phyloP scores from a whole-genome alignment of 2,888 invertebrate species.

The Pollenia labialis region DNA sequence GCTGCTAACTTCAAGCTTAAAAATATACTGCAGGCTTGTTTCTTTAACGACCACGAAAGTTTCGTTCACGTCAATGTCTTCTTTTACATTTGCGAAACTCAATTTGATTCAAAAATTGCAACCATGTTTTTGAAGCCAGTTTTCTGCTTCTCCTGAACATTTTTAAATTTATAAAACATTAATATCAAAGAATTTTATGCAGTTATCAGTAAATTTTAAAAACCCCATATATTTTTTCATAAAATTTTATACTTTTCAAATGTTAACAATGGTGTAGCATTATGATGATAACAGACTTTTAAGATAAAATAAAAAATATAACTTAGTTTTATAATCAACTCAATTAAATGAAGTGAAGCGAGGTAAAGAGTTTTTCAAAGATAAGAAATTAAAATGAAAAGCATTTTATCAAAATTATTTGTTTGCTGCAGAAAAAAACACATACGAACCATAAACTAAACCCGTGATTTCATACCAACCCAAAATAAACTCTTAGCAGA shows the following conservation, averaged over 20 bases:
- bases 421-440: background rate
- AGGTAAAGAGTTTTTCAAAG: background rate
- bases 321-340: conserved; percentile 10
- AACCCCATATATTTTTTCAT: background rate
- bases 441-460: conserved; percentile 13
- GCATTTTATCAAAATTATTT: conserved; percentile 44
- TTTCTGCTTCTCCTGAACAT: too few species aligned
- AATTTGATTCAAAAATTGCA: too few species aligned
- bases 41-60: too few species aligned
- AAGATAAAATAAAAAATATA: conserved; percentile 23
- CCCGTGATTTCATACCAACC: conserved; percentile 49
- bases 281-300: conserved; percentile 18
- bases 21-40: too few species aligned
- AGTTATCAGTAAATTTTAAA: too few species aligned
- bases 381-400: conserved; percentile 8
- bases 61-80: too few species aligned
- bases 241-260: background rate
- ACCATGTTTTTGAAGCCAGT: too few species aligned
- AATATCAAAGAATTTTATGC: too few species aligned
- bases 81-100: too few species aligned
- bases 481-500: background rate
- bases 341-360: background rate
- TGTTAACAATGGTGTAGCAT: background rate
- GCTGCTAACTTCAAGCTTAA: too few species aligned
- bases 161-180: too few species aligned